phyloP scores from a whole-genome alignment of 1,140 invertebrate species.

The Sesamia nonagrioides region DNA sequence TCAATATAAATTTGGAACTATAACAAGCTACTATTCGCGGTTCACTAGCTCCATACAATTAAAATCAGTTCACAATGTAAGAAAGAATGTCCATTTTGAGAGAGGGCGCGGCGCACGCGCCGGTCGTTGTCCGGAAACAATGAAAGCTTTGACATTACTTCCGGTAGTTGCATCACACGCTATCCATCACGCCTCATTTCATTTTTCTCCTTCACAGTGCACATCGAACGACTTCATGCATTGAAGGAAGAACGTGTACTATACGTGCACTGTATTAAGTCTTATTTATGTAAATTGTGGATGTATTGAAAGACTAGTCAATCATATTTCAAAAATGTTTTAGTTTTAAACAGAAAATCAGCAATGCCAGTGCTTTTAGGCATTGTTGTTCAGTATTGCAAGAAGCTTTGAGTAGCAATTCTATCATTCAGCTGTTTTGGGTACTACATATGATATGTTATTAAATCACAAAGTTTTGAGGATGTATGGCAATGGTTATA shows the following conservation, averaged over 20 bases:
- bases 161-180: conserved; percentile 67
- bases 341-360: no score
- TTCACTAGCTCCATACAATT: conserved; percentile 65
- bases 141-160: conserved; percentile 75
- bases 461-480: no score
- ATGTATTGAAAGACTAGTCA: no score
- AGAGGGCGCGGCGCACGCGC: conserved; percentile 54
- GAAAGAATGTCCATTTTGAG: conserved; percentile 60
- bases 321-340: no score
- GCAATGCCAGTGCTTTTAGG: no score
- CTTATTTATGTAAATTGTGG: conserved; percentile 24
- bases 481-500: no score
- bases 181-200: conserved; percentile 68
- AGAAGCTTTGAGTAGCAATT: no score
- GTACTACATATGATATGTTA: no score
- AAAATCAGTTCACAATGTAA: conserved; percentile 61
- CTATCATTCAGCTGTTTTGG: no score
- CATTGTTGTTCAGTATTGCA: no score
- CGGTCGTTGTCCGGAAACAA: conserved; percentile 61
- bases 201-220: conserved; percentile 57
- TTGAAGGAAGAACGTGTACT: background rate
- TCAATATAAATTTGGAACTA: conserved; percentile 14
- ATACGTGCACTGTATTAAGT: no score
- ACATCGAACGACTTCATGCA: conserved; percentile 17
- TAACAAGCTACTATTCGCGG: conserved; percentile 46